Conservation (phyloP, 2,113 vertebrate species). For the human (Homo sapiens) region DNA sequence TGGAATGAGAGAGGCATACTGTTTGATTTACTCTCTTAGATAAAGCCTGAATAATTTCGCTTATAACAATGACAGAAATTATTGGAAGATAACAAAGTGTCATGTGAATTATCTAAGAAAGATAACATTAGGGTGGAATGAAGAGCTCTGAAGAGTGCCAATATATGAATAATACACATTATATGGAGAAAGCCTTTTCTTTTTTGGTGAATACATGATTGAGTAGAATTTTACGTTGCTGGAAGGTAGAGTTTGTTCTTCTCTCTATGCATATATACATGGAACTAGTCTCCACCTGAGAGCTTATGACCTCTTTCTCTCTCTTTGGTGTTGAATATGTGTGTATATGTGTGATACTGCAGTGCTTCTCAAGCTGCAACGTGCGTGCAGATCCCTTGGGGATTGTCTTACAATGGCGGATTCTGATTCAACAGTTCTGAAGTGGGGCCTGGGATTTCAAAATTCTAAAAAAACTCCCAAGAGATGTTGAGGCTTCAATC, state of each 20-base stretch:
- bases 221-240: conserved; percentile 46
- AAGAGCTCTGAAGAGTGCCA: conserved; percentile 44
- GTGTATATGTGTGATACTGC: too few species aligned
- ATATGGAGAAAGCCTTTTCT: not conserved
- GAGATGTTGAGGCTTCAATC: too few species aligned
- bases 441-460: too few species aligned
- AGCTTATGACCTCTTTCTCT: too few species aligned
- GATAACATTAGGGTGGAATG: conserved; percentile 32
- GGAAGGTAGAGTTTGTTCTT: not conserved
- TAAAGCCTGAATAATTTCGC: conserved; percentile 47
- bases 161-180: conserved; percentile 51
- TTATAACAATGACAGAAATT: conserved; percentile 60
- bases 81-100: conserved; percentile 47
- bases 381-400: too few species aligned
- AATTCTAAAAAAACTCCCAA: too few species aligned
- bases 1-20: not conserved
- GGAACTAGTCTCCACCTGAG: not conserved
- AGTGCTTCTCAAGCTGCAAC: too few species aligned
- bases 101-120: conserved; percentile 50
- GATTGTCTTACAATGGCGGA: too few species aligned
- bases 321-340: too few species aligned
- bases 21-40: conserved; percentile 37
- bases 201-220: conserved; percentile 25
- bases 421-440: too few species aligned
- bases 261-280: not conserved